These are phyloP conservation scores for Trichogramma dendrolimi DNA, from an alignment of 2,888 invertebrate genomes.

Conservation along the genomic window DNA sequence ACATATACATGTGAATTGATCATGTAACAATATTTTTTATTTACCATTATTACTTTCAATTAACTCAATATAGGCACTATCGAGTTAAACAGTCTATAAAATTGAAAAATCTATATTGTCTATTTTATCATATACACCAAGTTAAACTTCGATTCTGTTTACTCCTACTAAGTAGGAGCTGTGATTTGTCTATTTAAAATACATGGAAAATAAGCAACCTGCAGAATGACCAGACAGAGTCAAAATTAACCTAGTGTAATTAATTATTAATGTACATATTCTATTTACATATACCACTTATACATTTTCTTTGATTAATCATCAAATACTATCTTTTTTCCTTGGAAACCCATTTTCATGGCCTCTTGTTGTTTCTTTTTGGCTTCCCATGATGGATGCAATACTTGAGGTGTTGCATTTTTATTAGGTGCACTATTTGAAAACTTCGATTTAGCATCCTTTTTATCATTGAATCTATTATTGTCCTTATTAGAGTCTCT, in stretches of 20 bases:
- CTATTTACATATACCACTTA: constrained; percentile 8
- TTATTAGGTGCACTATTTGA: constrained; percentile 2
- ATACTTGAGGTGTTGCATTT: constrained; percentile 11
- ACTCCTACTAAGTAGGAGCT: too few relatives aligned
- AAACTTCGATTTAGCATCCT: constrained; percentile 4
- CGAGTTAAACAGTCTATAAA: not conserved
- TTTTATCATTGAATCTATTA: not conserved
- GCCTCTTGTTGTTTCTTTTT: constrained; percentile 46
- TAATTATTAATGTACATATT: not conserved
- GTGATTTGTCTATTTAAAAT: too few relatives aligned
- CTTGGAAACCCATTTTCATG: constrained; percentile 46
- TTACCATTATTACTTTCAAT: not conserved
- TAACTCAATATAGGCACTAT: not conserved
- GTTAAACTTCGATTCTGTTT: too few relatives aligned
- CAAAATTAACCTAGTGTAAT: not conserved
- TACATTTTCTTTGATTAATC: constrained; percentile 31
- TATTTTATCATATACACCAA: too few relatives aligned
- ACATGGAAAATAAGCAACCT: too few relatives aligned
- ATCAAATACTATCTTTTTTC: constrained; percentile 46
- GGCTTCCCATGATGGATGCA: constrained; percentile 50
- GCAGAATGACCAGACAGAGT: not conserved
- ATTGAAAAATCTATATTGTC: not conserved
- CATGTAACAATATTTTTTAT: not conserved
- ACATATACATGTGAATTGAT: not conserved
- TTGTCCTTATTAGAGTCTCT: not conserved